These are phyloP conservation scores for Collichthys lucidus DNA, from an alignment of 2,113 vertebrate species.

Conservation along the genomic window DNA sequence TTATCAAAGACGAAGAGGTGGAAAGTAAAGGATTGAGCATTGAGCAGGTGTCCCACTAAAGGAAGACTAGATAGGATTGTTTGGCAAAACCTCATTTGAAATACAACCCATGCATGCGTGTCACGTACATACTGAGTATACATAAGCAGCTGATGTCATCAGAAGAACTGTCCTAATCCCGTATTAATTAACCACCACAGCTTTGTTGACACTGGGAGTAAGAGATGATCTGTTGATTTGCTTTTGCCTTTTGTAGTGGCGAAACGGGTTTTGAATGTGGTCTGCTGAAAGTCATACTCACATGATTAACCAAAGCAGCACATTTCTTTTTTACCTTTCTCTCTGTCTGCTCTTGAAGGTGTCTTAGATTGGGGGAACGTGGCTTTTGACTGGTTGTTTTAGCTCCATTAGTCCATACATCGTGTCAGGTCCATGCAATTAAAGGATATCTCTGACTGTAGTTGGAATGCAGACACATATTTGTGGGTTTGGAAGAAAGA, in stretches of 20 bases:
- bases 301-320: not conserved
- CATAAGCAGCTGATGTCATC: slow-evolving; percentile 40
- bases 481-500: not conserved
- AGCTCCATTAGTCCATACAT: not conserved
- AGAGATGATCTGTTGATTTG: slow-evolving; percentile 52
- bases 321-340: not conserved
- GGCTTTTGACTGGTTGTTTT: not conserved
- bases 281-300: slow-evolving; percentile 3
- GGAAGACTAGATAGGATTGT: not conserved
- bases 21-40: not conserved
- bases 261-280: slow-evolving; percentile 29
- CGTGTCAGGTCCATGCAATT: not conserved
- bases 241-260: slow-evolving; percentile 34
- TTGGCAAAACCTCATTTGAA: slow-evolving; percentile 26
- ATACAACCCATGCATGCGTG: slow-evolving; percentile 1
- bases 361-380: slow-evolving; percentile 13
- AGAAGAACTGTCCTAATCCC: slow-evolving; percentile 50
- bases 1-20: not conserved
- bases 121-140: slow-evolving; percentile 1
- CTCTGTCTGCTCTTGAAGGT: not conserved
- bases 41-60: slow-evolving; percentile 9
- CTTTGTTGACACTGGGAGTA: slow-evolving; percentile 53
- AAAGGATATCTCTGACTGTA: not conserved
- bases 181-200: slow-evolving; percentile 42
- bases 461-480: slow-evolving; percentile 31